Percentiles rank a stretch among this genome's conserved stretches.
Evolutionary conservation across 2,888 invertebrate species (phyloP).

Genomic region (Myopa testacea): DNA sequence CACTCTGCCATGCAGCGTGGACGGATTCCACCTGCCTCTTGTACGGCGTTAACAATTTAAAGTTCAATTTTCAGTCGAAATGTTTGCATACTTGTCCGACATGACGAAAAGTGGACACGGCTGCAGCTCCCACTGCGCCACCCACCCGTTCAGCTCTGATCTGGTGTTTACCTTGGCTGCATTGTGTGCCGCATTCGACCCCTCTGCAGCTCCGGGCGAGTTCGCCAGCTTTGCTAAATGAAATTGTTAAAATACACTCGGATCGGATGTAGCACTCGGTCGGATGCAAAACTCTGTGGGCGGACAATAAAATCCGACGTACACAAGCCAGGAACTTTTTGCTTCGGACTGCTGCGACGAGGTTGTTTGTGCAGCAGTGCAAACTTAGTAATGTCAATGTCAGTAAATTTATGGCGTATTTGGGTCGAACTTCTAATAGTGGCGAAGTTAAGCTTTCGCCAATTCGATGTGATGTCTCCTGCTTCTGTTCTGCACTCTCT

Average conservation of each 20-base stretch:
- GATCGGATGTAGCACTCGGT: not conserved
- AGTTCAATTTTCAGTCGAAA: conserved; percentile 37
- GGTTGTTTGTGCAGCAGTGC: conserved; percentile 15
- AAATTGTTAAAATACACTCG: conserved; percentile 13
- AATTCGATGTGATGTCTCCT: too few relatives aligned
- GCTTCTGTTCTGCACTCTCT: too few relatives aligned
- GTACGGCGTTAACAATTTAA: conserved; percentile 37
- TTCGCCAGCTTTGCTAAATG: too few relatives aligned
- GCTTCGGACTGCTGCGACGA: not conserved
- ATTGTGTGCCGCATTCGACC: not conserved
- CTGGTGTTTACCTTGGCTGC: conserved; percentile 15
- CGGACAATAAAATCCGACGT: not conserved
- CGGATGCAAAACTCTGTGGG: conserved; percentile 24
- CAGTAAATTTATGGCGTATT: conserved; percentile 48
- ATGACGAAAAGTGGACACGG: conserved; percentile 1
- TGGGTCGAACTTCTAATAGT: conserved; percentile 52
- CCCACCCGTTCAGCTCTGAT: not conserved
- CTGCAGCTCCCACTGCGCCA: not conserved
- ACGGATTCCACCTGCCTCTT: not conserved
- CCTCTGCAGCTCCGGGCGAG: not conserved
- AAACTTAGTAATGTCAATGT: not conserved
- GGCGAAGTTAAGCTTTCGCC: conserved; percentile 50
- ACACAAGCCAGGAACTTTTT: not conserved
- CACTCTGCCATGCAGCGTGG: not conserved
- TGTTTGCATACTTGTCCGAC: conserved; percentile 23